These are phyloP conservation scores for Eucriotettix oculatus DNA, from an alignment of 2,888 invertebrate genomes.

Conservation along the genomic window DNA sequence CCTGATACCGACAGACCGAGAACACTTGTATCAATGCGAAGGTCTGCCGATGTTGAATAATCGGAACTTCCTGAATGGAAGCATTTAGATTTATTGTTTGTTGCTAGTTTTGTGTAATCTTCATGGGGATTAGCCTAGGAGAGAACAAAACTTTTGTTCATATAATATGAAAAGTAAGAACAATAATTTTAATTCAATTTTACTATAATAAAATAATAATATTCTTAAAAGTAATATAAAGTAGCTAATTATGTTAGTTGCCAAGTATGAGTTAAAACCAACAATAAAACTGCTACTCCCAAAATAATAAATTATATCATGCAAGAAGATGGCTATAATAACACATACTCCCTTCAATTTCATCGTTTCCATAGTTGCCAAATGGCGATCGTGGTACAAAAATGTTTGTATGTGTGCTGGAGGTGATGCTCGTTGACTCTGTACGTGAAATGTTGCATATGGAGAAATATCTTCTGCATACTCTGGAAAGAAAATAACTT, in stretches of 20 bases:
- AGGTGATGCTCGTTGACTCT: conserved; percentile 14
- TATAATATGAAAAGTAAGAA: too few species aligned
- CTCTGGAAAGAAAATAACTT: conserved; percentile 15
- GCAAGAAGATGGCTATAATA: background rate
- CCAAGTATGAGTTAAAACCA: too few species aligned
- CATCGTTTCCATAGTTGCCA: conserved; percentile 20
- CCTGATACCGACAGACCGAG: background rate
- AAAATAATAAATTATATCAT: too few species aligned
- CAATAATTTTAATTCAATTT: too few species aligned
- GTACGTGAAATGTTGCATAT: conserved; percentile 23
- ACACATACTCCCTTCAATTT: conserved; percentile 19
- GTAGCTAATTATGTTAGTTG: too few species aligned
- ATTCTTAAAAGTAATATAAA: too few species aligned
- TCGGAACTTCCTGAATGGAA: conserved; percentile 19
- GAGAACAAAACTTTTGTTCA: too few species aligned
- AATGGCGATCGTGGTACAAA: conserved; percentile 19
- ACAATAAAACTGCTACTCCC: too few species aligned
- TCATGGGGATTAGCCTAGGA: conserved; percentile 15
- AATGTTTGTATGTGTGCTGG: conserved; percentile 19
- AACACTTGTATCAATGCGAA: conserved; percentile 16
- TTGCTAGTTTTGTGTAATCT: conserved; percentile 17
- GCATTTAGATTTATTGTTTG: conserved; percentile 16
- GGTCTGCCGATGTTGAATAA: conserved; percentile 18
- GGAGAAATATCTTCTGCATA: conserved; percentile 23
- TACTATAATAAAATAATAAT: too few species aligned